Conservation (phyloP, 2,113 vertebrate genomes). For the Martes martes region DNA sequence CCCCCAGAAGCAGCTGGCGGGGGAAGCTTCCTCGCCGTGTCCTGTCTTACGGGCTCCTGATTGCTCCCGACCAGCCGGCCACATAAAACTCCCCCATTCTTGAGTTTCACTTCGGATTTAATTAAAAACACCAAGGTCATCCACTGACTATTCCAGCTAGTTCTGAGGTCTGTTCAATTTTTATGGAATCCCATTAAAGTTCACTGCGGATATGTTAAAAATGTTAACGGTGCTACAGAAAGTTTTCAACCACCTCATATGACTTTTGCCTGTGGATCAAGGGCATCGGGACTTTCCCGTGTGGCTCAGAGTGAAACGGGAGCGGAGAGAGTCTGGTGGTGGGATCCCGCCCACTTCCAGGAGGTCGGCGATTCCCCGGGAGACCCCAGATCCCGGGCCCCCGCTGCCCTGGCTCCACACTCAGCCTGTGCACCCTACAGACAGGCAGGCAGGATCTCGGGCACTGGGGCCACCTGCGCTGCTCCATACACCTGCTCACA, state of each 20-base stretch:
- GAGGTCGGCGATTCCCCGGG: accelerated
- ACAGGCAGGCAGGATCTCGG: accelerated
- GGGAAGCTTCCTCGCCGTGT: accelerated
- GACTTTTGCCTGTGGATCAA: slow-evolving; percentile 57
- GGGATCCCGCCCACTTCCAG: accelerated
- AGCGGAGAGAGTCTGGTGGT: accelerated
- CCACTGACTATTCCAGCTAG: slow-evolving; percentile 42
- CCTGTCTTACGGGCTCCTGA: accelerated
- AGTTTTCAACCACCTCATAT: neutral
- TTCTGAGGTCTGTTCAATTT: slow-evolving; percentile 50
- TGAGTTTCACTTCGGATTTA: slow-evolving; percentile 36
- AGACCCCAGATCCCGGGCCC: accelerated
- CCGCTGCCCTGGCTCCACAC: accelerated
- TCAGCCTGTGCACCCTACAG: accelerated
- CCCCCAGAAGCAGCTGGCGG: accelerated
- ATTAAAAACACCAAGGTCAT: slow-evolving; percentile 73
- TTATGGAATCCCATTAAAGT: slow-evolving; percentile 69
- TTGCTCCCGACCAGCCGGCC: neutral
- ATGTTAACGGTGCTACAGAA: neutral
- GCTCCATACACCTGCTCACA: neutral
- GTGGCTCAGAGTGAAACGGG: neutral
- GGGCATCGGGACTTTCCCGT: slow-evolving; percentile 7
- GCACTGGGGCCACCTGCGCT: accelerated
- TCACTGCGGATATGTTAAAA: slow-evolving; percentile 73
- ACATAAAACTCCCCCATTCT: neutral